phyloP scores from a whole-genome alignment of 2,113 vertebrate genomes.

The Salvelinus fontinalis region DNA sequence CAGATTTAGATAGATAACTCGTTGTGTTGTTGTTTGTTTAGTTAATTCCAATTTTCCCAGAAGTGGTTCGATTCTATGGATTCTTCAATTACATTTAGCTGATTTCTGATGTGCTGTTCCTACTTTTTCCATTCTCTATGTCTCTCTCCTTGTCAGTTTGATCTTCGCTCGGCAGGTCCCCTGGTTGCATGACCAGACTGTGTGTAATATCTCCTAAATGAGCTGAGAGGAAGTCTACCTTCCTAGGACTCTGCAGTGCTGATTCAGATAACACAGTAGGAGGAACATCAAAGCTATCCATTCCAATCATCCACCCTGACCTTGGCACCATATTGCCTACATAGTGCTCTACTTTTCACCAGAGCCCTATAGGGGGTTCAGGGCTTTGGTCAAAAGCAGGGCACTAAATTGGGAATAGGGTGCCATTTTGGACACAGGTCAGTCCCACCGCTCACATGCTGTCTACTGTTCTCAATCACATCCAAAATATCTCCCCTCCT shows the following conservation, averaged over 20 bases:
- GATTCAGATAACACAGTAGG: slow-evolving; percentile 57
- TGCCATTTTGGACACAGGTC: no score
- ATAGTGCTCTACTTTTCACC: no score
- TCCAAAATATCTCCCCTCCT: neutral
- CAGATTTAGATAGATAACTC: no score
- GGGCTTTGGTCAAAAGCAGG: no score
- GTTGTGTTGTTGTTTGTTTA: no score
- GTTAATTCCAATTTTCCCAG: no score
- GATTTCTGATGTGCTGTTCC: no score
- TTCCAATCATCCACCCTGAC: slow-evolving; percentile 52
- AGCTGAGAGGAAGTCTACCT: slow-evolving; percentile 46
- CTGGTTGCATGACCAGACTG: slow-evolving; percentile 34
- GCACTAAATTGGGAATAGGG: no score
- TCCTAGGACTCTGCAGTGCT: slow-evolving; percentile 56
- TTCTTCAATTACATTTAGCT: no score
- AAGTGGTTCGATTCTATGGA: no score
- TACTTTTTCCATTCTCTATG: neutral
- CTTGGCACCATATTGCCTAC: slow-evolving; percentile 22
- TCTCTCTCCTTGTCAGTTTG: slow-evolving; percentile 35
- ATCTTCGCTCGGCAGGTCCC: slow-evolving; percentile 47
- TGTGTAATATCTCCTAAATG: slow-evolving; percentile 58
- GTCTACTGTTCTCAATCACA: neutral
- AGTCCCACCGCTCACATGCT: slow-evolving; percentile 25
- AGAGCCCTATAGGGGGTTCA: no score
- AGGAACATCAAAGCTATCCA: slow-evolving; percentile 50